Base-by-base conservation (phyloP, 2,888 invertebrate species). In the Nesidiocoris tenuis region DNA sequence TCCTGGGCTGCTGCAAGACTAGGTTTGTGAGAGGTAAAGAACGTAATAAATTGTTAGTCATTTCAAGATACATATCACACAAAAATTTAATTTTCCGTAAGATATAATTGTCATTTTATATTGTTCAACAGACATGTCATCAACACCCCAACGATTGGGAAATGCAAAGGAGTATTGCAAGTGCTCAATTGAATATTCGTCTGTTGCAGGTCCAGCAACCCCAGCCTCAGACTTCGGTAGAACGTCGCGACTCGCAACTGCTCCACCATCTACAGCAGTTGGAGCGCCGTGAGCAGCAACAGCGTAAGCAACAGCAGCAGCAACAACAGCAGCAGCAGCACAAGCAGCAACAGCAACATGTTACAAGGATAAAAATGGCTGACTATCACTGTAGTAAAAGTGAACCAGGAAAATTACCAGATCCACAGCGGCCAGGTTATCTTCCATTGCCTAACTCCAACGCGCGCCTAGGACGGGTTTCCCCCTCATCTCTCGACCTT, bases 351-450 rank as follows among this genome's bases (percentile, higher is more conserved):
- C 78, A 65, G 24, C 75, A 75, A 22, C 80, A 79, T 71, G 80
- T 75, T 2, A 75, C 77, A 7, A 55, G 75, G 18, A 70, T 76
- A n/a, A 76, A 71, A 57, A 63, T 65, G 76, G 85, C 86, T 0
- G 86, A 87, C 79, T 87, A 86, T 79, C 86, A 87, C 78, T 86
- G 85, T 80, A 79, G 80, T 71, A 85, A 83, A 77, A 85, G 84
- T 79, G 84, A 84, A 78, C 84, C 84, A 5, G 81, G 80, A 22
- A 78, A 77, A 18, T 72, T 80, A 12, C 78, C 79, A 9, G 67
- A 74, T 25, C 74, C 76, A 9, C 77, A 76, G 21, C 61, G 80
- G 54, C 80, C 80, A 2, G 84, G 83, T 5, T 84, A 84, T 1
- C 79, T 85, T 16, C 84, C 85, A 0, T 79, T 84, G 59, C 83